These are phyloP conservation scores for Phortica magna DNA, from an alignment of 2,888 invertebrate species.

Conservation along the genomic window DNA sequence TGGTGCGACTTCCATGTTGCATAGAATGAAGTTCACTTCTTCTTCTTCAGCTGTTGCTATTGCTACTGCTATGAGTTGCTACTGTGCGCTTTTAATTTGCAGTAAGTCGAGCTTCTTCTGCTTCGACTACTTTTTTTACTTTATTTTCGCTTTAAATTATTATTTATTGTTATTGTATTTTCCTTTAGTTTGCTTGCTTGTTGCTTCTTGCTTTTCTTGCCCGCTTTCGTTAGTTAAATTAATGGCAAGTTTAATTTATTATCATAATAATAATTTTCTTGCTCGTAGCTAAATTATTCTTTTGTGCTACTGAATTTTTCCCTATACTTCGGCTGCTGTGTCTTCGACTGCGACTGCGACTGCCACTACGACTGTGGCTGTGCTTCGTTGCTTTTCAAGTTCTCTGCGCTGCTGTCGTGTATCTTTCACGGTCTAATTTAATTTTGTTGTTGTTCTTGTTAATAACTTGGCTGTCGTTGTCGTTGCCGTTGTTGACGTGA, in stretches of 20 bases:
- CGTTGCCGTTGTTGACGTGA: conserved; percentile 19
- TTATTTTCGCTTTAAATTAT: conserved; percentile 56
- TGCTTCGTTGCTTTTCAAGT: conserved; percentile 31
- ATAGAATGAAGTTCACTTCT: conserved; percentile 25
- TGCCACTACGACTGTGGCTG: conserved; percentile 38
- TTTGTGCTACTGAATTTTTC: conserved; percentile 44
- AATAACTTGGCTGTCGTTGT: too few relatives aligned
- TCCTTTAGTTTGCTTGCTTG: too few relatives aligned
- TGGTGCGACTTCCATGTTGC: conserved; percentile 70
- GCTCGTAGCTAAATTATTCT: conserved; percentile 59
- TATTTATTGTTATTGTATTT: conserved; percentile 71
- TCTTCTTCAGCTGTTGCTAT: conserved; percentile 34
- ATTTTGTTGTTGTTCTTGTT: conserved; percentile 40
- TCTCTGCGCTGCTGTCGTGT: conserved; percentile 40
- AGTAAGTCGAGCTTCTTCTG: conserved; percentile 47
- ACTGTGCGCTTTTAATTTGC: conserved; percentile 72
- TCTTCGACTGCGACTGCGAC: conserved; percentile 41
- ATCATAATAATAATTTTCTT: conserved; percentile 73
- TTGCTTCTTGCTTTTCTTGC: conserved; percentile 10
- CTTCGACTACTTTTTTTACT: conserved; percentile 11
- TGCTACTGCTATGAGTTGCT: conserved; percentile 41
- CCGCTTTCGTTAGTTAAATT: conserved; percentile 62
- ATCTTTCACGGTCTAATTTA: conserved; percentile 72
- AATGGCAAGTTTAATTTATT: conserved; percentile 74
- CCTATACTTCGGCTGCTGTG: conserved; percentile 63